Conservation (phyloP, 1,140 invertebrate genomes). For the Hycleus cichorii region DNA sequence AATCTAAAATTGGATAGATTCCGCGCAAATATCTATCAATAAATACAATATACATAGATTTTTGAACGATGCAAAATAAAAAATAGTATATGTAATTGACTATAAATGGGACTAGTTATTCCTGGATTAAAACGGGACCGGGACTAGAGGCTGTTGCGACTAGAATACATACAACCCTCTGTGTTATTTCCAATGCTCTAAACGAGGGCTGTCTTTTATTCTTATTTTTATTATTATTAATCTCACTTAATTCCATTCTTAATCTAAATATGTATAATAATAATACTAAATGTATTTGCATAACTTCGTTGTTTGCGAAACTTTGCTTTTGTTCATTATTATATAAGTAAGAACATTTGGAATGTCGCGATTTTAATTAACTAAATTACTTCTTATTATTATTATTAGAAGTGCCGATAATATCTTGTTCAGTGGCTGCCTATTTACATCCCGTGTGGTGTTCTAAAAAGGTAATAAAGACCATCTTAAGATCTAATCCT, state of each 20-base stretch:
- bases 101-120: conserved; percentile 36
- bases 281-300: conserved; percentile 33
- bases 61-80: conserved; percentile 14
- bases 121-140: conserved; percentile 14
- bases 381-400: conserved; percentile 13
- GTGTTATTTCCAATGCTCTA: not conserved
- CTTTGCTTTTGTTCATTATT: conserved; percentile 41
- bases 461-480: conserved; percentile 28
- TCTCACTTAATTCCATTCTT: conserved; percentile 26
- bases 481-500: conserved; percentile 34
- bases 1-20: conserved; percentile 8
- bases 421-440: conserved; percentile 21
- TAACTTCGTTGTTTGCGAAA: conserved; percentile 51
- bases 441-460: conserved; percentile 24
- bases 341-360: conserved; percentile 21
- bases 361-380: conserved; percentile 30
- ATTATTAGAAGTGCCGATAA: conserved; percentile 17
- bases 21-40: conserved; percentile 10
- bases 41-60: conserved; percentile 7
- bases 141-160: conserved; percentile 25
- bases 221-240: not conserved
- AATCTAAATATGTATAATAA: conserved; percentile 25
- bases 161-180: conserved; percentile 7
- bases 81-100: conserved; percentile 33
- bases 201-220: conserved; percentile 3